phyloP scores from a whole-genome alignment of 2,113 vertebrate genomes.

The Equus przewalskii region DNA sequence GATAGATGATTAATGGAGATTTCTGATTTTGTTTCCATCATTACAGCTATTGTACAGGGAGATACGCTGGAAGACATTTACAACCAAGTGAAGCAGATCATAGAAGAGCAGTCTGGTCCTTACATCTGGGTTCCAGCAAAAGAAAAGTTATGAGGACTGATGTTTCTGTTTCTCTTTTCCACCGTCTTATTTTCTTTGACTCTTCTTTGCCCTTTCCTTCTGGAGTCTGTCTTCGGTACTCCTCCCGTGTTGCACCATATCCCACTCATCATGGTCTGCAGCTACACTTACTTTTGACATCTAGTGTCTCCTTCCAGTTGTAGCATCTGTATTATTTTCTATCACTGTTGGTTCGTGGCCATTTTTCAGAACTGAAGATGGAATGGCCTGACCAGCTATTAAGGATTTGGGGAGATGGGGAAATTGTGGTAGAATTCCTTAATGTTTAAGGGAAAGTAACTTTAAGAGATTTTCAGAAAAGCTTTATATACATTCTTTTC shows the following conservation, averaged over 20 bases:
- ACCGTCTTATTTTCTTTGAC: constrained; percentile 85
- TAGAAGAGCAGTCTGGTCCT: constrained; percentile 97
- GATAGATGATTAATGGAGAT: neutral
- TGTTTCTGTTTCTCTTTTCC: constrained; percentile 80
- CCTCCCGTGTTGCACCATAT: constrained; percentile 75
- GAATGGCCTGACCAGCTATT: constrained; percentile 93
- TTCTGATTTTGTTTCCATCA: constrained; percentile 81
- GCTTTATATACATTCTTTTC: constrained; percentile 94
- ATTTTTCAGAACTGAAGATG: constrained; percentile 87
- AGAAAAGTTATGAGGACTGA: constrained; percentile 96
- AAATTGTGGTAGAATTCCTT: constrained; percentile 96
- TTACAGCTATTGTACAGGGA: constrained; percentile 96
- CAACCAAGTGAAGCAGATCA: constrained; percentile 98
- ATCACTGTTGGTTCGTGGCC: constrained; percentile 84
- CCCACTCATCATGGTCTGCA: constrained; percentile 84
- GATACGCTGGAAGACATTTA: constrained; percentile 99
- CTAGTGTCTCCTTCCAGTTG: constrained; percentile 85
- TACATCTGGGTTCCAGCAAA: constrained; percentile 98
- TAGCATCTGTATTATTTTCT: constrained; percentile 82
- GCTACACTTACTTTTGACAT: constrained; percentile 84
- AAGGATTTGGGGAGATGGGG: constrained; percentile 87
- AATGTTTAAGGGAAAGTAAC: constrained; percentile 99
- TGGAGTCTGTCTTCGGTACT: constrained; percentile 82
- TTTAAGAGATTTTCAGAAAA: constrained; percentile 92
- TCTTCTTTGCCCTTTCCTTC: constrained; percentile 83